Base-by-base conservation (phyloP, 2,888 invertebrate genomes). In the Lasius fuliginosus region DNA sequence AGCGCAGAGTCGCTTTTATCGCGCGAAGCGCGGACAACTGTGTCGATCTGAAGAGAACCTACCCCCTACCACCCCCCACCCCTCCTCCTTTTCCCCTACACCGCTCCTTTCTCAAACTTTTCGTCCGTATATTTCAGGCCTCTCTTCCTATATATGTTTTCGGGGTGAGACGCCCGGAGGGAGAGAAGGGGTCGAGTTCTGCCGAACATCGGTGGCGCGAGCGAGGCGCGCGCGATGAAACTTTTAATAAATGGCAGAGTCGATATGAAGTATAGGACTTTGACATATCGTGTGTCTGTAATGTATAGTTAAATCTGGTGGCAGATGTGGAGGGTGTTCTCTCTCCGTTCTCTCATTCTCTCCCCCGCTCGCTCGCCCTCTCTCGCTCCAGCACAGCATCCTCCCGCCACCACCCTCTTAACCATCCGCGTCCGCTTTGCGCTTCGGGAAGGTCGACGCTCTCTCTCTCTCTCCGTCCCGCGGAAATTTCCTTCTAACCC, bases 191-290 rank as follows among this genome's bases (percentile, higher is more conserved):
- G 88, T 85, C 84, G 89, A 53, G 82, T 53, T 53, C 58, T 65
- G 69, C 86, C 83, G 23, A 79, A 90, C 88, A 90, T 89, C 88
- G 89, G 85, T 77, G 81, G 87, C 86, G 82, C 83, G 82, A 85
- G 83, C 86, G 85, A 73, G 81, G 84, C 92, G 92, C 91, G 91
- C 88, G 93, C 94, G 94, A 94, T 94, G 94, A 94, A 94, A 94
- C 95, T 95, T 95, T 95, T 95, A 95, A 95, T 95, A 95, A 95
- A 95, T 95, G 95, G 95, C 94, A 90, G 93, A 95, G 95, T 95
- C 95, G 95, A 95, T 95, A 95, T 95, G 94, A 95, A 95, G 94
- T 95, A 95, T 95, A 94, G 94, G 94, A 95, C 94, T 95, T 95
- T 95, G 95, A 95, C 95, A 95, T 95, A 95, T 95, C 95, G 95